Base-by-base conservation (phyloP, 2,797 vertebrate genomes). In the Synaphobranchus kaupii region DNA sequence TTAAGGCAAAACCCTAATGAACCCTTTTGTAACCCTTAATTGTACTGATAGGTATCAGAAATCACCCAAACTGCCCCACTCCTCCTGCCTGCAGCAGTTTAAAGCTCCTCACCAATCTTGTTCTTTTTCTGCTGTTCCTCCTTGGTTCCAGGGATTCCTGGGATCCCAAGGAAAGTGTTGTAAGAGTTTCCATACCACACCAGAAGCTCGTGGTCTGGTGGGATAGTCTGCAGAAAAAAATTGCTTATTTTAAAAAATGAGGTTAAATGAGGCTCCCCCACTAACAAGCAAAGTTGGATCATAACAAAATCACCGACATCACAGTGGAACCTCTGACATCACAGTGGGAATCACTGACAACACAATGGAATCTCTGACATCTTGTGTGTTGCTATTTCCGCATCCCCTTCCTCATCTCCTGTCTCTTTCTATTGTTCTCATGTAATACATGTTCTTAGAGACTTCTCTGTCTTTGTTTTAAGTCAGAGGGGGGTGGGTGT, bases 161-260 rank as follows among this genome's bases (percentile, higher is more conserved):
- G 98, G 83, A 99, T 99, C 3, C 98, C 98, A 73, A 99, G 94
- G 91, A 99, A 99, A 1, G 97, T 99, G 92, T 98, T 99, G 86
- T 98, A 98, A 0, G 97, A 98, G 91, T 99, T 99, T 85, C 98
- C 97, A 0, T 99, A 99, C 98, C 98, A 99, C 48, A 99, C 98
- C 15, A 99, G 96, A 89, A 99, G 94, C 90, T 99, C 98, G 94
- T 99, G 98, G 87, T 99, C 98, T 0, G 98, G 98, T 22, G 98
- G 98, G 89, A 99, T 98, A 68, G 98, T 98, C 98, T 99, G 89
- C 4, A 56, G 0, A 12, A 58, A 87, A 48, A 81, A 82, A 17
- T 13, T 25, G 60, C 2, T 73, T 20, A 4, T 71, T 60, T 44
- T 22, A 47, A 13, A 15, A 86, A 63, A 86, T 76, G 31, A 80